Base-by-base conservation (phyloP, 53 echinoderm and acorn worm genomes). In the Paracentrotus lividus region DNA sequence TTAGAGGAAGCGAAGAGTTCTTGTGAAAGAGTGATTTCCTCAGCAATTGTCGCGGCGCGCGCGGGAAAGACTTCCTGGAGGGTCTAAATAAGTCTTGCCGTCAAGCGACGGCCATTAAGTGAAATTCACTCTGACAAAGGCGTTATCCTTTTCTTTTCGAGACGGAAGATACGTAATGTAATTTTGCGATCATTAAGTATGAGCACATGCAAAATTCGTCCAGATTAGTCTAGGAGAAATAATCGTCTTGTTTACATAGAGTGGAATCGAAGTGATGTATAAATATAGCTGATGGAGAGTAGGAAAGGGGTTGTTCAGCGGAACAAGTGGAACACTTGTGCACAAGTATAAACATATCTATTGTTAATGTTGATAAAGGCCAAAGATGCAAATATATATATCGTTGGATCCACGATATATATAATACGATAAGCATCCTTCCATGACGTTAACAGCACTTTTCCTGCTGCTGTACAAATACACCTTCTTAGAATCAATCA, bases 1-100 rank as follows among this genome's bases (percentile, higher is more conserved):
- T 92, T 92, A 92, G 56, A 92, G 96, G 96, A 96, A 96, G 96
- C 95, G 95, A 96, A 89, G n/a, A n/a, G n/a, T 88, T 90, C 88
- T 93, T 95, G 95, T 95, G 94, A 95, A 96, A 91, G 96, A 96
- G 95, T 95, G 96, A 96, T 96, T 96, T 94, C 93, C 96, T 91
- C 77, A 91, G 94, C 91, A 93, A 93, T 96, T 96, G 94, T 95
- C 91, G 59, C 93, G 94, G 93, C 91, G 59, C 93, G 94, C 96
- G 94, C 96, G 96, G 90, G 95, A 81, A 81, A 91, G 75, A 68
- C 81, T 92, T 92, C 92, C 92, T 78, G 78, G 77, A n/a, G 57
- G 92, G 78, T 12, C 10, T 92, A 57, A 36, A 78, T 92, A 92
- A 92, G 92, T 57, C 92, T 78, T 58, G n/a, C n/a, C 92, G 92